These are phyloP conservation scores for Polyploca ridens DNA, from an alignment of 2,888 invertebrate genomes.

Conservation along the genomic window DNA sequence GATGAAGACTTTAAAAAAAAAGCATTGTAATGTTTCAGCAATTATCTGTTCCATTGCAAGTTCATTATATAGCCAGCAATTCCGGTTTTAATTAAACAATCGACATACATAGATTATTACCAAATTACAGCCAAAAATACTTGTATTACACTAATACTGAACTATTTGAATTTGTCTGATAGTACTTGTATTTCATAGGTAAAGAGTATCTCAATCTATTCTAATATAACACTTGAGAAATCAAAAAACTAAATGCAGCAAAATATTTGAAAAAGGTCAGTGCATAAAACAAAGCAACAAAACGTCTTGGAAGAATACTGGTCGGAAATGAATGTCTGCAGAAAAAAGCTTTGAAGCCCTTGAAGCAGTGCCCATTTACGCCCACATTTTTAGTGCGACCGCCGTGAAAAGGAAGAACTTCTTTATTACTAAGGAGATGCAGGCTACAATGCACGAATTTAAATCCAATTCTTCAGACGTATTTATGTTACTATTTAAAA, in stretches of 20 bases:
- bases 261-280: conserved; percentile 1
- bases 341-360: conserved; percentile 25
- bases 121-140: too few relatives aligned
- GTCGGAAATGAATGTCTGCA: conserved; percentile 29
- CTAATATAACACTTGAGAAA: background rate
- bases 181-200: background rate
- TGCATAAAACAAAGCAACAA: background rate
- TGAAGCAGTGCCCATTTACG: conserved; percentile 6
- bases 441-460: background rate
- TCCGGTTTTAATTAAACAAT: too few relatives aligned
- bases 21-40: too few relatives aligned
- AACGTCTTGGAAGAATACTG: background rate
- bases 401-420: conserved; percentile 23
- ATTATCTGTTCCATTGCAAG: too few relatives aligned
- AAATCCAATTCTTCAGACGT: background rate
- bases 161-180: background rate
- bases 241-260: background rate
- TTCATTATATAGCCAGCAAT: too few relatives aligned
- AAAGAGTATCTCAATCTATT: background rate
- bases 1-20: too few relatives aligned
- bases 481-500: too few relatives aligned
- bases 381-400: conserved; percentile 18
- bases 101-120: too few relatives aligned
- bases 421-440: conserved; percentile 12
- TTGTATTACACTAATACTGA: too few relatives aligned